phyloP scores from a whole-genome alignment of 2,888 invertebrate genomes.

The Aspidiotus rigidus region DNA sequence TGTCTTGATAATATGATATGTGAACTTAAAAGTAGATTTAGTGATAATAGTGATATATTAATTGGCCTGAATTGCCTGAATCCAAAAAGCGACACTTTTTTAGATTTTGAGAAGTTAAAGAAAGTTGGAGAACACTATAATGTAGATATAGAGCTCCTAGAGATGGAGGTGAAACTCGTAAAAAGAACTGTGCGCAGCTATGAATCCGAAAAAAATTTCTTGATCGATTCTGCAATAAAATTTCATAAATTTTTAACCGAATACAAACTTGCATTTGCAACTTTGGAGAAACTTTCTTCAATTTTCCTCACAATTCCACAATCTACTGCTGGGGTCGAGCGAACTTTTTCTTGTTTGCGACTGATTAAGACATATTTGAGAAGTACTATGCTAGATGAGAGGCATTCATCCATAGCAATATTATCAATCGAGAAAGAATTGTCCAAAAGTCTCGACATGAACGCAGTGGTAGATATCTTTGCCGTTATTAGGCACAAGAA shows the following conservation, averaged over 20 bases:
- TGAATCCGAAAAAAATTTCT: conserved; percentile 4
- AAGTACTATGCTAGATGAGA: conserved; percentile 1
- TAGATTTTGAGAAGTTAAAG: conserved; percentile 4
- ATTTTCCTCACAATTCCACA: conserved; percentile 14
- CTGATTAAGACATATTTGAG: neutral
- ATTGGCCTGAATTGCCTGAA: conserved; percentile 17
- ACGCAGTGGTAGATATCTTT: neutral
- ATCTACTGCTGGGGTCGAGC: conserved; percentile 13
- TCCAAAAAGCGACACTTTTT: conserved; percentile 14
- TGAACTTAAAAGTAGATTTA: conserved; percentile 13
- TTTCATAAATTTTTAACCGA: conserved; percentile 7
- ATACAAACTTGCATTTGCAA: conserved; percentile 14
- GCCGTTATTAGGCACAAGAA: neutral
- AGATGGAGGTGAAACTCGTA: conserved; percentile 8
- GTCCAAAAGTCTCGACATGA: neutral
- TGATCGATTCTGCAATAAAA: conserved; percentile 1
- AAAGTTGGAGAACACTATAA: neutral
- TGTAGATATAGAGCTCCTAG: conserved; percentile 1
- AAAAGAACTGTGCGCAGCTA: conserved; percentile 9
- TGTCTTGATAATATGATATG: conserved; percentile 7
- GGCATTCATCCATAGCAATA: neutral
- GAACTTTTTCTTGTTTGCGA: neutral
- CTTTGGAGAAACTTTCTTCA: conserved; percentile 9
- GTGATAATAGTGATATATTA: conserved; percentile 6
- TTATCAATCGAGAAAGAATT: neutral